Base-by-base conservation (phyloP, 2,113 vertebrate species). In the Peromyscus californicus region DNA sequence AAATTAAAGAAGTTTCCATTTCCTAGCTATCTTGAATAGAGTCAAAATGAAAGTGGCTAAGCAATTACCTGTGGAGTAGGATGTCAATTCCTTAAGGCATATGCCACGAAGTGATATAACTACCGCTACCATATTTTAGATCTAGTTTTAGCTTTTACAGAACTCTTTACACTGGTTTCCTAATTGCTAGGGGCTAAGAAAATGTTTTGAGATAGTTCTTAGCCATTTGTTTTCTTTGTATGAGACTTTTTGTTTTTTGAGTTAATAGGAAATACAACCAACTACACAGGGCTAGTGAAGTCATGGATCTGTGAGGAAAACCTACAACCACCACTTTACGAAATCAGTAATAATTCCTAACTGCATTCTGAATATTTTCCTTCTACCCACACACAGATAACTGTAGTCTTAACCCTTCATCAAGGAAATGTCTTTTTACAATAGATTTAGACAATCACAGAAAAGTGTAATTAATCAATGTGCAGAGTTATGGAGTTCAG, bases 81-180 rank as follows among this genome's bases (percentile, higher is more conserved):
- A 87, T 33, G 31, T 33, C 16, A 6, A 1, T 4, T 63, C 19
- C 7, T 33, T 2, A 63, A 5, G 22, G 45, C 0, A 6, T 36
- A 65, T 59, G 9, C 22, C 24, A 61, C 61, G 3, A 22, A 39
- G 54, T 61, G 12, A 61, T 61, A 83, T 8, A 26, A 16, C 6
- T 26, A 26, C 2, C 1, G 8, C 22, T 12, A 39, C 24, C 6
- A 26, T 15, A 83, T 83, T 82, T 82, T 57, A n/a, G 4, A 10
- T 82, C 59, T 31, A 26, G n/a, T 39, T 83, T 39, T 83, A 59
- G 36, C 57, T 42, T 26, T 61, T 61, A 61, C 36, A 61, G 57
- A 61, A 39, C 22, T 24, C 12, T 39, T 83, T 3, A 39, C 36
- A 39, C 22, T 61, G 36, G 7, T 61, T 39, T 83, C 10, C 36